Conservation (phyloP, 1,140 invertebrate genomes). For the Halictus rubicundus region DNA sequence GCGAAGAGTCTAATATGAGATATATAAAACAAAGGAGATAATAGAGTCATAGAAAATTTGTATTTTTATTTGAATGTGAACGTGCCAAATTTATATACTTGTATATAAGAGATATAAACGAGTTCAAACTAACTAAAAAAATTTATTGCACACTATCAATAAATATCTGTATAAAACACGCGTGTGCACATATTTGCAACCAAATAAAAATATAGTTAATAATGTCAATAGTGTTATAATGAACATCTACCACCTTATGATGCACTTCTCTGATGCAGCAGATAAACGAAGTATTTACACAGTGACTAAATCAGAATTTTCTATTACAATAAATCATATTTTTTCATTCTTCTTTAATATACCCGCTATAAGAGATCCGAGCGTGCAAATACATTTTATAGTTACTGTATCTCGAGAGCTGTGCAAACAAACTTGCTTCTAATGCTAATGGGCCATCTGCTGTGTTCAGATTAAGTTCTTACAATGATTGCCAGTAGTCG, state of each 20-base stretch:
- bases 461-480: conserved; percentile 17
- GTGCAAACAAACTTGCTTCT: conserved; percentile 19
- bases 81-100: conserved; percentile 9
- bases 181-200: conserved; percentile 1
- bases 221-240: neutral
- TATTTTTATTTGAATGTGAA: too few species aligned
- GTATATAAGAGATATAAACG: conserved; percentile 5
- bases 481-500: neutral
- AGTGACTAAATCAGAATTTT: neutral
- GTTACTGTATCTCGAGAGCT: conserved; percentile 20
- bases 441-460: conserved; percentile 45
- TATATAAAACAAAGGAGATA: conserved; percentile 10
- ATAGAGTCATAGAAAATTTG: neutral
- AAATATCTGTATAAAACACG: neutral
- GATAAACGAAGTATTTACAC: neutral
- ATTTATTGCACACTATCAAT: neutral
- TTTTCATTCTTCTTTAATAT: neutral
- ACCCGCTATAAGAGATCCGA: neutral
- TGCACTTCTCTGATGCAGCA: neutral
- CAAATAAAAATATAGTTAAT: conserved; percentile 34
- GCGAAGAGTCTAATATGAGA: neutral
- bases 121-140: conserved; percentile 22
- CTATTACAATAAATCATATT: neutral
- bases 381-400: neutral
- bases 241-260: neutral